Percentiles rank a stretch among this genome's conserved stretches.
phyloP scores from a whole-genome alignment of 1,140 invertebrate genomes.

The Procambarus virginalis region DNA sequence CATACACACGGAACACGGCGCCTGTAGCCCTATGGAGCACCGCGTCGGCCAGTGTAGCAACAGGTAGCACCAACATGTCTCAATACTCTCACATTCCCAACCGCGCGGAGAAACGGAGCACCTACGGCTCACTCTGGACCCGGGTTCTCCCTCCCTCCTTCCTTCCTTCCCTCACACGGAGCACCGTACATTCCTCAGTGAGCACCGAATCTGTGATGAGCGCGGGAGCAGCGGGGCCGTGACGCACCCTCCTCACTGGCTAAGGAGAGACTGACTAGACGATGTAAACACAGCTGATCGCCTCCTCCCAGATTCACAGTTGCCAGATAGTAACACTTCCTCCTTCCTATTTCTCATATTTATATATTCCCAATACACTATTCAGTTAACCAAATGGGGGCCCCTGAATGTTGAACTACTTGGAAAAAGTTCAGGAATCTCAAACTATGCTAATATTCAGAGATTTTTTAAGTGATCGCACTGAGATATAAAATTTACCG shows the following conservation, averaged over 20 bases:
- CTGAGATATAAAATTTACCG: too few species aligned
- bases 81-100: neutral
- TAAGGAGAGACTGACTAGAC: neutral
- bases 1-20: neutral
- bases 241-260: neutral
- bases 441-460: too few species aligned
- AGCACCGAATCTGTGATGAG: neutral
- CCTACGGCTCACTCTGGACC: neutral
- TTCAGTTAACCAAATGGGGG: too few species aligned
- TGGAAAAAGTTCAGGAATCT: too few species aligned
- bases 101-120: neutral
- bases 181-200: neutral
- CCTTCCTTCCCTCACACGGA: too few species aligned
- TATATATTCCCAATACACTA: too few species aligned
- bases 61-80: neutral
- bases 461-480: too few species aligned
- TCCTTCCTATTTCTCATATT: too few species aligned
- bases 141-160: neutral
- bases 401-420: too few species aligned
- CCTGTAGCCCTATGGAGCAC: neutral
- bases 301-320: neutral
- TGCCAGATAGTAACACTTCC: neutral
- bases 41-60: neutral
- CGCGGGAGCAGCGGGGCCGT: neutral
- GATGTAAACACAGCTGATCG: constrained; percentile 6